Evolutionary conservation across 2,113 vertebrate genomes (phyloP), one percentile per base, ranked within the genome.

Genomic region (Callospermophilus lateralis): DNA sequence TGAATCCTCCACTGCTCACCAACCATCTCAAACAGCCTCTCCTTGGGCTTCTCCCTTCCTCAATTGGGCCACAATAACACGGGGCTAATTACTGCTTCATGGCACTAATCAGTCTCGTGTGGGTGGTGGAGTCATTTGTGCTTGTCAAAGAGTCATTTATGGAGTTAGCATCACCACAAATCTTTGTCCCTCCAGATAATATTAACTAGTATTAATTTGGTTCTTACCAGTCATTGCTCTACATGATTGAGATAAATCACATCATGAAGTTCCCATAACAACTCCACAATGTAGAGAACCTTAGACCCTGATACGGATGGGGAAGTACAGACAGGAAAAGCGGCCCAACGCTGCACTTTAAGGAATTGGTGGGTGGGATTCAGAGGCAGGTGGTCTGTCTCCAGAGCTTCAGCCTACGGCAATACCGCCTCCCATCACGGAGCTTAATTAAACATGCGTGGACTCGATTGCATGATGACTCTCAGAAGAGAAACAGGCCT

Each of bases 161-260:
- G 13, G 48, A 48, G 58, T 53, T 34, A 28, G 8, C 0, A 28
- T 70, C 45, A 58, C 10, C 67, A 89, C 51, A 84, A 30, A 24
- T 39, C n/a, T 91, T 63, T 91, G 51, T 89, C 24, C 6, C 73
- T 85, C 78, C 24, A 73, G 32, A 77, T n/a, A 73, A 73, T 48
- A 77, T 58, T 85, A 78, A 81, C 16, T 20, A 73, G 28, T 30
- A 81, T 65, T 80, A 83, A 79, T 55, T 72, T 61, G 53, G 11
- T 85, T 96, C 39, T 93, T 93, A 55, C 8, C 70, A 67, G n/a
- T 77, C 63, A 70, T 78, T 34, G 19, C 51, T 92, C 45, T 51
- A 48, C 42, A 30, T n/a, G 32, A 13, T n/a, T 90, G 30, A 30
- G 74, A 22, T 80, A 32, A 67, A 58, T 93, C 34, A 30, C 8